Base-by-base conservation (phyloP, 1,140 invertebrate genomes). In the Trissolcus basalis region DNA sequence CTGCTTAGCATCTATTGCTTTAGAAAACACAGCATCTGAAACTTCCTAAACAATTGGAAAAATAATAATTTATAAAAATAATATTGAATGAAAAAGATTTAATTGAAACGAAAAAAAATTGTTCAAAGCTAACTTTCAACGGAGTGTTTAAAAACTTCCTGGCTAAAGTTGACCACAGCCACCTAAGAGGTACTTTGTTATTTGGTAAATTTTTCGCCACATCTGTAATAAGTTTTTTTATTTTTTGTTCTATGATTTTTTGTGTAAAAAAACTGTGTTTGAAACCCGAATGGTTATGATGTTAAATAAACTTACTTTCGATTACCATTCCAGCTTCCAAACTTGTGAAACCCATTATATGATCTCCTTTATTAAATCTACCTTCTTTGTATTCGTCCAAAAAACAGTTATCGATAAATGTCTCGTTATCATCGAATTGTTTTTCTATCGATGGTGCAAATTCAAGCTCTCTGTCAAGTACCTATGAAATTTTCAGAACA, bases 291-390 rank as follows among this genome's bases (percentile, higher is more conserved):
- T n/a, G n/a, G n/a, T n/a, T n/a, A n/a, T n/a, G n/a, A n/a, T n/a
- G n/a, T n/a, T n/a, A n/a, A n/a, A n/a, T 51, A 51, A 39, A 60
- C 39, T 14, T 64, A 71, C 68, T 48, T 1, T 13, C 51, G 8
- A 58, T 0, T 19, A 32, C 49, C 15, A 16, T 36, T 53, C 64
- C 59, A 13, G 64, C 35, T 47, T 75, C 72, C 35, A 64, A 53
- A 49, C 65, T 70, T 10, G 73, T 76, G 32, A 65, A 76, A 14
- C 73, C 73, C 11, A 65, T 33, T 4, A 76, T 70, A 43, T 76
- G 73, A 47, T 68, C 59, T 60, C 73, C 73, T 27, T 53, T 48
- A 14, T 64, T n/a, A 15, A 65, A 51, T 11, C 56, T 9, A 5
- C 60, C 60, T 9, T 14, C 19, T 8, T 3, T 9, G 8, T 27